A percentile compares a stretch with the other conserved stretches of the same genome.
phyloP scores from a whole-genome alignment of 2,888 invertebrate species.

The Ochlodes sylvanus region DNA sequence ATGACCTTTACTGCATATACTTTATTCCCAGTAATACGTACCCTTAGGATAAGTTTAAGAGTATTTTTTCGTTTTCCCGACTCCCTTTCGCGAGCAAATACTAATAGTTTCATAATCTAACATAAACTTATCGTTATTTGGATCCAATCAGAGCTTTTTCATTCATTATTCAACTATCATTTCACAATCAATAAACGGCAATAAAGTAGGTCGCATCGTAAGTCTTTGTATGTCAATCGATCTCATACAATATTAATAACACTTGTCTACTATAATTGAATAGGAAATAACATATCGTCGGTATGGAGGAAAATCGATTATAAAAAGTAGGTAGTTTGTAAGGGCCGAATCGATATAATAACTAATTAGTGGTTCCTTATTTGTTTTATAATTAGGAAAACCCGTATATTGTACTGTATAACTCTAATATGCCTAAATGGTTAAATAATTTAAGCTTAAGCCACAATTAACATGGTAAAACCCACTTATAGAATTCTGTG shows the following conservation, averaged over 20 bases:
- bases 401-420: background rate
- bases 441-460: too few relatives aligned
- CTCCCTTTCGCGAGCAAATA: too few relatives aligned
- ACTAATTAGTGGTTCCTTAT: background rate
- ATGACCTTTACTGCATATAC: too few relatives aligned
- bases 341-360: background rate
- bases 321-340: background rate
- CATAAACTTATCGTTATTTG: too few relatives aligned
- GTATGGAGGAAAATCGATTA: slow-evolving; percentile 16
- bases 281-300: slow-evolving; percentile 9
- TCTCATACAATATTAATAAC: slow-evolving; percentile 27
- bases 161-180: background rate
- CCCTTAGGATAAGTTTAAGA: too few relatives aligned
- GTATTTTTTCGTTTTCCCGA: too few relatives aligned
- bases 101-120: too few relatives aligned
- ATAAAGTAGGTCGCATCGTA: background rate
- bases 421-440: too few relatives aligned
- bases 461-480: too few relatives aligned
- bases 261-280: slow-evolving; percentile 42
- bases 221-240: slow-evolving; percentile 12
- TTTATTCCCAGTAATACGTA: too few relatives aligned
- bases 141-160: too few relatives aligned
- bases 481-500: too few relatives aligned
- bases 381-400: background rate
- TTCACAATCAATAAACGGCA: background rate